Conservation (phyloP, 2,888 invertebrate genomes). For the Dinocampus coccinellae region DNA sequence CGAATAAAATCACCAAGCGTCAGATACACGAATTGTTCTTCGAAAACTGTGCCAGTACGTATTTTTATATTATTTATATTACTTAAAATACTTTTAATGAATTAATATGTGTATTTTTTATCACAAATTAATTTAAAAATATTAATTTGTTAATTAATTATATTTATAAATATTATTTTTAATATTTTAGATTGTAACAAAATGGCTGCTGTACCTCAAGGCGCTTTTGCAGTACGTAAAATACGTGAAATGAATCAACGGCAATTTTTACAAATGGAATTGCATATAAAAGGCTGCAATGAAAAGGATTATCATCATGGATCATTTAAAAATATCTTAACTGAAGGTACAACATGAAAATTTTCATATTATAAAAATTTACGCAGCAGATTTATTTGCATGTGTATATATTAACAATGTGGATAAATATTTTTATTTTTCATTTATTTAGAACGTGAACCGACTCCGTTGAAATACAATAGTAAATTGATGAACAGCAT, state of each 20-base stretch:
- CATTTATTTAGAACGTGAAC: conserved; percentile 72
- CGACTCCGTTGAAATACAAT: conserved; percentile 83
- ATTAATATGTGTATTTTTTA: too few species aligned
- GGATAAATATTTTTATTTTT: conserved; percentile 44
- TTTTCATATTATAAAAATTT: too few species aligned
- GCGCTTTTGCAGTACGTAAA: conserved; percentile 80
- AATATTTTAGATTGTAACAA: conserved; percentile 58
- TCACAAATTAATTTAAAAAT: too few species aligned
- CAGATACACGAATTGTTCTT: conserved; percentile 53
- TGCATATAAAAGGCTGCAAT: conserved; percentile 64
- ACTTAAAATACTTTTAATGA: too few species aligned
- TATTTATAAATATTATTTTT: conserved; percentile 4
- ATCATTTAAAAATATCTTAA: conserved; percentile 40
- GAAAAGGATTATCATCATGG: conserved; percentile 39
- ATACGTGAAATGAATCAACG: conserved; percentile 74
- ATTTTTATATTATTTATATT: neutral
- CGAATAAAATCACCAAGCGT: conserved; percentile 36
- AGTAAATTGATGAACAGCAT: conserved; percentile 92
- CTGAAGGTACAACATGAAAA: conserved; percentile 23
- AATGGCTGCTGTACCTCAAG: conserved; percentile 84
- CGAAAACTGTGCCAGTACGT: conserved; percentile 55
- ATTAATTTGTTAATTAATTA: neutral
- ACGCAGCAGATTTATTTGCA: too few species aligned
- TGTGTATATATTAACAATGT: too few species aligned
- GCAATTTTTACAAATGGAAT: conserved; percentile 73